Evolutionary conservation across 2,888 invertebrate genomes (phyloP), one percentile per base, ranked within the genome.

Genomic region (Mythimna vitellina): DNA sequence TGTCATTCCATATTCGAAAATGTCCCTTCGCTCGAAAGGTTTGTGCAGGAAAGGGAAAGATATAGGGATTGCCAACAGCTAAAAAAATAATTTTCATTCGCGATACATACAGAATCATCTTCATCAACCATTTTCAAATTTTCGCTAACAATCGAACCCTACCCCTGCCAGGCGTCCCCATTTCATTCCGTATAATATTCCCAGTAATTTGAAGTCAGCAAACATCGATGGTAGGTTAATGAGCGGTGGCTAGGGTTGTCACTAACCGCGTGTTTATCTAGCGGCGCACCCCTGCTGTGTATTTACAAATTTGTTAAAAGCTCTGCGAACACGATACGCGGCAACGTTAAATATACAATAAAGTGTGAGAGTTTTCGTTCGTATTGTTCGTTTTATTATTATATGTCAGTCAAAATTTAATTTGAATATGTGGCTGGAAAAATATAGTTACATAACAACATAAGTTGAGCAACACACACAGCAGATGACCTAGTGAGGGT

Each of bases 301-400:
- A 74, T 84, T 80, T 72, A 80, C 84, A 85, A 84, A 77, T 80
- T 82, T 70, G 86, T 78, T 85, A 82, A 85, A 86, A 85, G 84
- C 80, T 22, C 61, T 25, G 25, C 35, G 65, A 73, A 86, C 75
- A 46, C 76, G 84, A 83, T 86, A 83, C 61, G 62, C 9, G 12
- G 10, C 38, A 22, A 29, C 22, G 56, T 46, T 67, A 74, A 78
- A 84, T 80, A 73, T 61, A 54, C 62, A 77, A 22, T 12, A 56
- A 70, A 62, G 60, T 51, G 57, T 49, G 29, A 38, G 22, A 49
- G 46, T 67, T 60, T 79, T 60, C n/a, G 22, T 56, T 70, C 12
- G 42, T 61, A 3, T 25, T 22, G 7, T 1, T 46, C 22, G 22
- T 29, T 66, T 54, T 53, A 29, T 60, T 54, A 61, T 38, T 56